Evolutionary conservation across 2,888 invertebrate species (phyloP), one percentile per base, ranked within the genome.

Genomic region (Didymodactylos carnosus): DNA sequence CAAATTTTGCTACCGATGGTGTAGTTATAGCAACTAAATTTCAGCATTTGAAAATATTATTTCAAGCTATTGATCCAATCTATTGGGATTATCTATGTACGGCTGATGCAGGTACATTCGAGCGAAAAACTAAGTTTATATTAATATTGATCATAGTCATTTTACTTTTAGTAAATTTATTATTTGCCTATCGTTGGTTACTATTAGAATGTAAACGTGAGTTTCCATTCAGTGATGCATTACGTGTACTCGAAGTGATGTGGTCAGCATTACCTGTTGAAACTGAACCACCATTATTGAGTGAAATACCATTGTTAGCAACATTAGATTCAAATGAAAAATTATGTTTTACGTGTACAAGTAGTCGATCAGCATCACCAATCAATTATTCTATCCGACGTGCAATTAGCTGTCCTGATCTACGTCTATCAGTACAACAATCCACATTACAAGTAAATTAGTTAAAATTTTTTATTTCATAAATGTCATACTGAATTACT

Each of bases 111-210:
- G 92, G 94, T 79, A 29, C 14, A 7, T 35, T 7, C 3, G n/a
- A n/a, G 35, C n/a, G 2, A 25, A 25, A 13, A 13, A 2, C 11
- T 49, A 3, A 49, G 1, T 35, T 35, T 35, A 6, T 53, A 7
- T 27, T 5, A 11, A 27, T 13, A 51, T 16, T 1, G 14, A 3
- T 2, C 19, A 25, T 19, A 13, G 11, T 51, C 0, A 35, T 3
- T 19, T 35, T 25, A 16, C 2, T 29, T 62, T 62, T 62, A 62
- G 62, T 35, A 3, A 94, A 95, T 83, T 84, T 95, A 73, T 86
- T 95, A 1, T 97, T 95, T 84, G 94, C 94, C 84, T 97, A 95
- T 82, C 89, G 95, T 69, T 97, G 95, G 97, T 85, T 97, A 8
- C 85, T 97, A 39, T 83, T 97, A n/a, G 95, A 95, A 85, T 89